These are phyloP conservation scores for Caenorhabditis macrosperma DNA, from an alignment of 2,888 invertebrate species.

Conservation along the genomic window DNA sequence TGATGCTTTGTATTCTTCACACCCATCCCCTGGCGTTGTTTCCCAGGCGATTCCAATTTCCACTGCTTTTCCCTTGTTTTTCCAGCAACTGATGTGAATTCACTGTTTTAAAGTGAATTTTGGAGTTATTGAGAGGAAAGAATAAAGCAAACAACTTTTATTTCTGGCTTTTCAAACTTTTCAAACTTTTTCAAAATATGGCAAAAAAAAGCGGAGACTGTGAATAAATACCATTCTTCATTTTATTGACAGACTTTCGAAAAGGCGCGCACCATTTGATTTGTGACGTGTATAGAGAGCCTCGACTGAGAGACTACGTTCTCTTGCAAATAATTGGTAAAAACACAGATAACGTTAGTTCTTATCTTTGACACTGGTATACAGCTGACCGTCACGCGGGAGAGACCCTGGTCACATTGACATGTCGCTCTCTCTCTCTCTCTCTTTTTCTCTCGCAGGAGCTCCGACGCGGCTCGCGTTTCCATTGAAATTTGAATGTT, in stretches of 20 bases:
- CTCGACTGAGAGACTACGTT: background rate
- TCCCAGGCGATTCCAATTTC: too few species aligned
- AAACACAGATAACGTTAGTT: background rate
- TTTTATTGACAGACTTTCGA: slow-evolving; percentile 1
- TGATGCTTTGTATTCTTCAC: too few species aligned
- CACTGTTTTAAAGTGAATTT: too few species aligned
- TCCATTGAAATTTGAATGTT: background rate
- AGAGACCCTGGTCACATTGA: background rate
- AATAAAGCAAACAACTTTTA: too few species aligned
- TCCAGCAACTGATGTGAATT: too few species aligned
- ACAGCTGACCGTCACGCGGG: slow-evolving; percentile 5
- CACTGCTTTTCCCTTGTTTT: too few species aligned
- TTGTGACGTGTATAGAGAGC: background rate
- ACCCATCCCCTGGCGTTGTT: too few species aligned
- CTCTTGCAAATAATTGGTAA: background rate
- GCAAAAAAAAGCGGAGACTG: background rate
- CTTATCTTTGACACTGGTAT: background rate
- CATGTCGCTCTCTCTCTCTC: background rate
- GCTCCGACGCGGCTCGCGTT: background rate
- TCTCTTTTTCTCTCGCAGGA: too few species aligned
- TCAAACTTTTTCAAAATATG: too few species aligned
- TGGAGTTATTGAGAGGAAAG: too few species aligned
- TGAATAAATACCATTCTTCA: background rate
- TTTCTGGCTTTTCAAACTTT: too few species aligned
- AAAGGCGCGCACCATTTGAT: background rate